phyloP scores from a whole-genome alignment of 1,140 invertebrate genomes.

The Nephotettix cincticeps region DNA sequence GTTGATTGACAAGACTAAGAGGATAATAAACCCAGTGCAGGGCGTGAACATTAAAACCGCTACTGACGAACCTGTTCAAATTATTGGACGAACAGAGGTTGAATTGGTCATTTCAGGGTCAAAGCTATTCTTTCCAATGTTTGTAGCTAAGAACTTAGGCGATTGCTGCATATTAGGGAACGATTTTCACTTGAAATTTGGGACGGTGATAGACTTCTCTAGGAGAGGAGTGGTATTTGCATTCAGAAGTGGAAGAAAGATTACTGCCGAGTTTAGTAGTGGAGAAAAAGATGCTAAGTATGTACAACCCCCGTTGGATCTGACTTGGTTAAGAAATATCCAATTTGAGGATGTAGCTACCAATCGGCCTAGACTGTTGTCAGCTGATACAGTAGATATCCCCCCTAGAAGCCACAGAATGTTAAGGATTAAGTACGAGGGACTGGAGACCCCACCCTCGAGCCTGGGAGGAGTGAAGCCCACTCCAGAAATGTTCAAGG shows the following conservation, averaged over 20 bases:
- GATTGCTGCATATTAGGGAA: constrained; percentile 1
- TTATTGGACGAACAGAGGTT: neutral
- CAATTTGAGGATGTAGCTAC: neutral
- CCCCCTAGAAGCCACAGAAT: constrained; percentile 4
- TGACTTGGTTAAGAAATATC: neutral
- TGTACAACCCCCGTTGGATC: neutral
- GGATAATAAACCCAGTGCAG: neutral
- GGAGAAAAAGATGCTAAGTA: neutral
- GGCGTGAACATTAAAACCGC: neutral
- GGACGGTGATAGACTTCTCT: neutral
- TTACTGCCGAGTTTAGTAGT: neutral
- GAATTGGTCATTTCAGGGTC: neutral
- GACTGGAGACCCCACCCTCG: neutral
- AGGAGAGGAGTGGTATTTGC: neutral
- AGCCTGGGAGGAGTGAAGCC: neutral
- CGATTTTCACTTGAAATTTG: neutral
- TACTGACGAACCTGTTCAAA: neutral
- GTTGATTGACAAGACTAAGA: neutral
- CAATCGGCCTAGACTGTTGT: neutral
- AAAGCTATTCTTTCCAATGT: neutral
- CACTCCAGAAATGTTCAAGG: neutral
- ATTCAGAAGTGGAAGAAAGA: neutral
- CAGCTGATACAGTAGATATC: neutral
- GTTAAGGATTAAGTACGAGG: neutral
- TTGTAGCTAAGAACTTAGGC: neutral